Evolutionary conservation across 2,888 invertebrate species (phyloP).

Genomic region (Nysson spinosus): DNA sequence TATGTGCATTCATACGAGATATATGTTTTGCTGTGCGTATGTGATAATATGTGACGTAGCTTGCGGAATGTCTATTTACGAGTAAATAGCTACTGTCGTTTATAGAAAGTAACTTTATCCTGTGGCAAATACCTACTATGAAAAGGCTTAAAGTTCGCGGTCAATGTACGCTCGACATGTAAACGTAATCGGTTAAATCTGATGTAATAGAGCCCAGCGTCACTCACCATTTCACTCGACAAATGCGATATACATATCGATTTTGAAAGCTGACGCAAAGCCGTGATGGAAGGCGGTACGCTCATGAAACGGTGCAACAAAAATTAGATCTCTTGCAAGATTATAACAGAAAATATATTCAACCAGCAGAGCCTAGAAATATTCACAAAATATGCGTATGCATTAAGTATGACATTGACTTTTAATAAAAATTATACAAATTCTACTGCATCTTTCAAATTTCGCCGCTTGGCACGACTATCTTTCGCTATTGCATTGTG

Average conservation of each 20-base stretch:
- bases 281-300: slow-evolving; percentile 37
- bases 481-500: no score
- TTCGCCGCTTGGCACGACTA: no score
- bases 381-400: neutral
- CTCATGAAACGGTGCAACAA: slow-evolving; percentile 29
- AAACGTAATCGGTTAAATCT: slow-evolving; percentile 26
- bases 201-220: slow-evolving; percentile 22
- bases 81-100: no score
- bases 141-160: slow-evolving; percentile 15
- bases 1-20: no score
- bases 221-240: slow-evolving; percentile 38
- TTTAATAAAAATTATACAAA: no score
- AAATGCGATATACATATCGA: slow-evolving; percentile 48
- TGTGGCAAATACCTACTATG: neutral
- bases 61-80: no score
- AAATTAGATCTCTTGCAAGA: no score
- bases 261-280: slow-evolving; percentile 21
- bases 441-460: no score
- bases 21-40: no score
- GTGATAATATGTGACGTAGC: no score
- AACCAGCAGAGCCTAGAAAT: neutral
- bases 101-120: neutral
- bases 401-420: neutral
- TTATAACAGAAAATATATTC: neutral
- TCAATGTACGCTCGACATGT: slow-evolving; percentile 6